Conservation (phyloP, 2,888 invertebrate species). For the Dasypolia templi region DNA sequence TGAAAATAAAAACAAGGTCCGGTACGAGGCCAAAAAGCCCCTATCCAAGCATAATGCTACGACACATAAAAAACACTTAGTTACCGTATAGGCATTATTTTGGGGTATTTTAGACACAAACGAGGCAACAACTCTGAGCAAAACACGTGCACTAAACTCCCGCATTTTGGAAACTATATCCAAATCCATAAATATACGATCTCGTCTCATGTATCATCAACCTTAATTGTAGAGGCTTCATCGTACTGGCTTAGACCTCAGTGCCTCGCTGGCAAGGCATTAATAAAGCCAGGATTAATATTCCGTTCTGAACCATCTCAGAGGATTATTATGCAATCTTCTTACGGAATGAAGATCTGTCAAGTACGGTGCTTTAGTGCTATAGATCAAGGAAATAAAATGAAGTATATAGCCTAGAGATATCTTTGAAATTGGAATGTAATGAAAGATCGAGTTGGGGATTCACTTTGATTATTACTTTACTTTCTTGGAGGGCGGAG, state of each 20-base stretch:
- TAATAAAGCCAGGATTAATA: constrained; percentile 66
- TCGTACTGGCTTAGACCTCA: constrained; percentile 50
- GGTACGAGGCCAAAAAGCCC: no score
- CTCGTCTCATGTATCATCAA: constrained; percentile 29
- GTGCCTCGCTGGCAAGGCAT: constrained; percentile 57
- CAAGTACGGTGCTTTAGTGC: constrained; percentile 21
- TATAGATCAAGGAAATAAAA: constrained; percentile 15
- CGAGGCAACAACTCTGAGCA: not conserved
- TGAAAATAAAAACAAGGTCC: no score
- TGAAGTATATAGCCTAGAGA: not conserved
- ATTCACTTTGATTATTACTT: not conserved
- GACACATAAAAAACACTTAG: no score
- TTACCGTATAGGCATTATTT: not conserved
- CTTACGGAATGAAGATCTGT: constrained; percentile 58
- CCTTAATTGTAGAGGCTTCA: constrained; percentile 60
- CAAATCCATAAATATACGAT: constrained; percentile 3
- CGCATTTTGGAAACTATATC: not conserved
- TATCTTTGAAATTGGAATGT: not conserved
- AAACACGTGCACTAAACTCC: not conserved
- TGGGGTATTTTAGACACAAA: not conserved
- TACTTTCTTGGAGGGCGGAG: not conserved
- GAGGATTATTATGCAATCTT: constrained; percentile 63
- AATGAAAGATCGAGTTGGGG: not conserved
- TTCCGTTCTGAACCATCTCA: constrained; percentile 62
- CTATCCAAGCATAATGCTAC: no score